Evolutionary conservation across 2,113 vertebrate species (phyloP).

Genomic region (Plotosus lineatus): DNA sequence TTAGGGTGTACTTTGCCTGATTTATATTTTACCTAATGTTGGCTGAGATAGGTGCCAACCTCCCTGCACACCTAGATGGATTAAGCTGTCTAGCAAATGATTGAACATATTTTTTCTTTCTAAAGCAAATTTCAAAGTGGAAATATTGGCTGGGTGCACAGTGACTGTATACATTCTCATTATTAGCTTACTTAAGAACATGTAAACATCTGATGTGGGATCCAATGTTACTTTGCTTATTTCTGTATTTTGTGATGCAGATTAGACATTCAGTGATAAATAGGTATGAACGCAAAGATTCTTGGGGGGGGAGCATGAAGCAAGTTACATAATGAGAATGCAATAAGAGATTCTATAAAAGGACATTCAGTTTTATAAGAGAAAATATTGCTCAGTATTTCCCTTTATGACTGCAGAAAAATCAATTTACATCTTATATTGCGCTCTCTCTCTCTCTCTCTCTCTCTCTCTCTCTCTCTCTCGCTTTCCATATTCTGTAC

Average conservation of each 20-base stretch:
- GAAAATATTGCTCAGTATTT: not conserved
- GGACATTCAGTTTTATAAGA: not conserved
- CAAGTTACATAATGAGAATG: not conserved
- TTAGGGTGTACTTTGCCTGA: no score
- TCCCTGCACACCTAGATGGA: no score
- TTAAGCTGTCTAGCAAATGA: no score
- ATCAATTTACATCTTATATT: not conserved
- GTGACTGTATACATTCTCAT: not conserved
- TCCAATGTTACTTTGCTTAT: not conserved
- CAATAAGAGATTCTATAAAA: not conserved
- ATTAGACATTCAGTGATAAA: not conserved
- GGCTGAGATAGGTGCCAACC: no score
- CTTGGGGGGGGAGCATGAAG: not conserved
- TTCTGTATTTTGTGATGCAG: not conserved
- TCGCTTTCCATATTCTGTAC: not conserved
- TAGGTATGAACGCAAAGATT: not conserved
- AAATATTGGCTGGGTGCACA: not conserved
- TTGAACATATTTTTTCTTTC: not conserved
- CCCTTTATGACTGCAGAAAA: not conserved
- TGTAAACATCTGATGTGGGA: not conserved
- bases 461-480: no score
- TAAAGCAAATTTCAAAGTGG: not conserved
- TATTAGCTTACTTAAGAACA: not conserved
- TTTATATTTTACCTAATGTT: no score
- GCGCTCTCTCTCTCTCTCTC: not conserved